Conservation (phyloP, 2,888 invertebrate genomes). For the Agonopterix alstromeriana region DNA sequence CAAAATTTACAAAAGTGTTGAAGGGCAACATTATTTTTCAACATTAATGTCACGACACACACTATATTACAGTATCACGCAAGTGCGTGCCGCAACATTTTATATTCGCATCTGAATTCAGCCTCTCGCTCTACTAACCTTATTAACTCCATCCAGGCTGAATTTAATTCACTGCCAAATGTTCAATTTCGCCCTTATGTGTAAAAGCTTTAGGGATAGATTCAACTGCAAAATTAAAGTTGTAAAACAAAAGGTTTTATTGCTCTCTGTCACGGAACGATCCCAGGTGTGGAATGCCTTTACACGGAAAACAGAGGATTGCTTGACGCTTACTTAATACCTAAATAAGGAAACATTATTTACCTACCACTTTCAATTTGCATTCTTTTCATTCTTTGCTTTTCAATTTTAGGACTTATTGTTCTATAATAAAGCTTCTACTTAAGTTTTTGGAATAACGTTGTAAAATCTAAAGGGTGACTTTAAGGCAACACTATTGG, state of each 20-base stretch:
- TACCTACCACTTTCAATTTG: constrained; percentile 21
- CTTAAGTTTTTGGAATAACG: constrained; percentile 1
- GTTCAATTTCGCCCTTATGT: constrained; percentile 21
- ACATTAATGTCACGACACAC: constrained; percentile 8
- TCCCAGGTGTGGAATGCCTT: constrained; percentile 68
- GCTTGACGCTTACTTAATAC: constrained; percentile 52
- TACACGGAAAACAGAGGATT: constrained; percentile 55
- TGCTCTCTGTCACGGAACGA: constrained; percentile 63
- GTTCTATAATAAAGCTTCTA: not conserved
- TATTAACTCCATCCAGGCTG: constrained; percentile 31
- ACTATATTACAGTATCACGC: constrained; percentile 36
- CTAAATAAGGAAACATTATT: constrained; percentile 38
- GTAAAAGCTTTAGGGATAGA: constrained; percentile 14
- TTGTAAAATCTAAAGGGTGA: constrained; percentile 6
- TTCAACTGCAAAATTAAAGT: constrained; percentile 15
- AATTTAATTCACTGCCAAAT: constrained; percentile 10
- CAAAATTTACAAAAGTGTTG: too few species aligned
- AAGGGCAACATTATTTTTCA: too few species aligned
- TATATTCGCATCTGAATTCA: constrained; percentile 53
- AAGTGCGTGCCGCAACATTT: constrained; percentile 54
- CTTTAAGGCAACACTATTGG: constrained; percentile 5
- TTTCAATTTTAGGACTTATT: constrained; percentile 16
- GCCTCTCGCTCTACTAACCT: constrained; percentile 65
- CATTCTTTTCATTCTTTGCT: constrained; percentile 9
- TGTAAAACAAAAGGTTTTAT: constrained; percentile 45